phyloP scores from a whole-genome alignment of 2,888 invertebrate genomes.

The Pachycephus smyrnensis region DNA sequence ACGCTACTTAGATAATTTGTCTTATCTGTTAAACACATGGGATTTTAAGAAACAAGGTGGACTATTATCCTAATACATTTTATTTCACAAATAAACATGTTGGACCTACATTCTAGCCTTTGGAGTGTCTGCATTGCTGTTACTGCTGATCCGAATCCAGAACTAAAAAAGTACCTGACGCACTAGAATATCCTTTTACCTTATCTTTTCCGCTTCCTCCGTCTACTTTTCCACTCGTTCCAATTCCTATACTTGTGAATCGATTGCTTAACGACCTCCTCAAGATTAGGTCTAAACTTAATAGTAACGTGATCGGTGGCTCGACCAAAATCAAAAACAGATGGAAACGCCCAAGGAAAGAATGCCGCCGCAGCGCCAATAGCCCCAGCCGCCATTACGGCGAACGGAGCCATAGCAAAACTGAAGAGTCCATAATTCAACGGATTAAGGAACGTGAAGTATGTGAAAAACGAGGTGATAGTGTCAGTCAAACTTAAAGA shows the following conservation, averaged over 20 bases:
- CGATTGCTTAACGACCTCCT: slow-evolving; percentile 48
- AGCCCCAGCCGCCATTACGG: slow-evolving; percentile 73
- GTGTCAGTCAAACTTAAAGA: slow-evolving; percentile 68
- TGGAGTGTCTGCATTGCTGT: neutral
- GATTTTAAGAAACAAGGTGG: neutral
- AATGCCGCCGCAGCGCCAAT: slow-evolving; percentile 74
- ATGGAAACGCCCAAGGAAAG: slow-evolving; percentile 75
- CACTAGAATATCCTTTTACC: slow-evolving; percentile 16
- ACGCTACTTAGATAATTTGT: neutral
- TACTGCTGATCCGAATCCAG: neutral
- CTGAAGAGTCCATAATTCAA: slow-evolving; percentile 73
- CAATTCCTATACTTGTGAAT: slow-evolving; percentile 45
- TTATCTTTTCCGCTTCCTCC: slow-evolving; percentile 56
- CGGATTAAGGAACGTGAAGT: slow-evolving; percentile 72
- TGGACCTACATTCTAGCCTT: slow-evolving; percentile 1
- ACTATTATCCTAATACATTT: neutral
- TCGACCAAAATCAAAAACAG: slow-evolving; percentile 58
- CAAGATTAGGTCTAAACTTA: slow-evolving; percentile 43
- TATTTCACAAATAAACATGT: slow-evolving; percentile 13
- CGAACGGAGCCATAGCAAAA: slow-evolving; percentile 74
- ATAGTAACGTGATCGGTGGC: slow-evolving; percentile 33
- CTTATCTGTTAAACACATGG: neutral
- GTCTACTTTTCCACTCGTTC: slow-evolving; percentile 58
- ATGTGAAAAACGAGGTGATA: slow-evolving; percentile 69
- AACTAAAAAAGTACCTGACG: neutral